Base-by-base conservation (phyloP, 2,113 vertebrate species). In the Tenrec ecaudatus region DNA sequence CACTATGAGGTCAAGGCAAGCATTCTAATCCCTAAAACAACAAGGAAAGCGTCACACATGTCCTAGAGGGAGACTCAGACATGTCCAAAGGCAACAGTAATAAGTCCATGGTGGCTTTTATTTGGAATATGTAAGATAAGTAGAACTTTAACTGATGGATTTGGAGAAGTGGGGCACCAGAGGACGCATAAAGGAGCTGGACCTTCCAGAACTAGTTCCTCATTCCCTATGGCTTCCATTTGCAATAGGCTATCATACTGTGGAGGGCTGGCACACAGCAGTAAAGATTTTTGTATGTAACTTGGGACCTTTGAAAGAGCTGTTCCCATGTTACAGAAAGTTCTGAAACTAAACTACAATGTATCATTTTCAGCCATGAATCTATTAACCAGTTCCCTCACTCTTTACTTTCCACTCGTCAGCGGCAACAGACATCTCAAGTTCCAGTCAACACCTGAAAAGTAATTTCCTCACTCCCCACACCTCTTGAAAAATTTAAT, bases 321-420 rank as follows among this genome's bases (percentile, higher is more conserved):
- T 20, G 31, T 68, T 82, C 82, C 62, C 75, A 25, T 53, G 19
- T 16, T 76, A n/a, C 29, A 3, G 66, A 87, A 84, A 91, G 31
- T 19, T 81, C 31, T 85, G 66, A 47, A 91, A 84, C 47, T 89
- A 91, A 92, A 64, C 66, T 17, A 17, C 57, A 53, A 77, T 40
- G 4, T 91, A 22, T 31, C 1, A 73, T 66, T 82, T 88, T 27
- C 66, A 33, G 33, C 89, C n/a, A 33, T 23, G 8, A 82, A 78
- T 33, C 62, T 58, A 90, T 1, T 77, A 29, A 43, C 43, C 47
- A 89, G 20, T 19, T 2, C 58, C 62, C 47, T 47, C 53, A 53
- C 8, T 38, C 69, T 84, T 71, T 71, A 22, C 25, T 43, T 75
- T 88, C 57, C 78, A 73, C 19, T 22, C 76, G 1, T 82, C 31